Base-by-base conservation (phyloP, 2,113 vertebrate genomes). In the Sakesphorus luctuosus region DNA sequence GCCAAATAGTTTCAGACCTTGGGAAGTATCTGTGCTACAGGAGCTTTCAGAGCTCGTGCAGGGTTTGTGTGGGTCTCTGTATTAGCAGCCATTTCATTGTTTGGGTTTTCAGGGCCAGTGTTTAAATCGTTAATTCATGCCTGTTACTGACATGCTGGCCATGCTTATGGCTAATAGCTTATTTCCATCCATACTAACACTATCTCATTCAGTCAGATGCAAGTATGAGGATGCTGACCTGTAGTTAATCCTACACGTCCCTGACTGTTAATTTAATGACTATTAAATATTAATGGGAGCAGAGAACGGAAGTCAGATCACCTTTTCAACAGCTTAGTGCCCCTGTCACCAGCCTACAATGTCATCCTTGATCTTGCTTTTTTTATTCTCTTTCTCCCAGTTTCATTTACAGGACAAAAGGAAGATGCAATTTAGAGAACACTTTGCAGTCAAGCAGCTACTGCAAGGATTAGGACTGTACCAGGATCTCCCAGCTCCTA, bases 241-340 rank as follows among this genome's bases (percentile, higher is more conserved):
- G 90, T 76, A 93, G 88, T 96, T 96, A 95, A 96, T 96, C 93
- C 95, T 89, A 86, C 80, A 84, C 38, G 3, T 95, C 80, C 90
- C 85, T 86, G 90, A 90, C 92, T 94, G 94, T 81, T 82, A 94
- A 95, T 96, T 94, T 95, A 95, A 87, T 92, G 88, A 75, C 92
- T 94, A 92, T 92, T 95, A 95, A 96, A 97, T 96, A 96, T 95
- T 96, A 96, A 97, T 94, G 84, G 77, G 6, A 94, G 81, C 49
- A 82, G 84, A 93, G 81, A 95, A 89, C 55, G 10, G 73, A 94
- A 94, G 86, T 72, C 83, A 94, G 80, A 95, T 93, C 91, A 94
- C 93, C 96, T 96, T 95, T 93, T 78, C 84, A 86, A 84, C 73
- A 95, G 89, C 89, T 94, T 91, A 93, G 69, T 89, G 95, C 65